These are phyloP conservation scores for Bellardia bayeri DNA, from an alignment of 2,888 invertebrate genomes.

Conservation along the genomic window DNA sequence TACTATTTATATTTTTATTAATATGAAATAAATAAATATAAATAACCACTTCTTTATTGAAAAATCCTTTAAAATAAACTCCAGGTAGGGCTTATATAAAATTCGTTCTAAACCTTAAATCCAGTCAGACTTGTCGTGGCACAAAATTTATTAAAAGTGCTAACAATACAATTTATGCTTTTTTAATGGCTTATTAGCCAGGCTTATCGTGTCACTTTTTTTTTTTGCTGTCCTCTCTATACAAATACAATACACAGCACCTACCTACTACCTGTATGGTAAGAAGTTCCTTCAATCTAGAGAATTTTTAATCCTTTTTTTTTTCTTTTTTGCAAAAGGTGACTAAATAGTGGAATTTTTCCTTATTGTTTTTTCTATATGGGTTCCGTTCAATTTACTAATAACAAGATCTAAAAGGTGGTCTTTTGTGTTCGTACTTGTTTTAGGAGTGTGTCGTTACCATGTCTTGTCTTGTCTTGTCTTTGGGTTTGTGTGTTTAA, in stretches of 20 bases:
- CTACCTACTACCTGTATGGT: too few relatives aligned
- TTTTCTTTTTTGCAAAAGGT: not conserved
- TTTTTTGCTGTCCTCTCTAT: not conserved
- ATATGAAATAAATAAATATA: too few relatives aligned
- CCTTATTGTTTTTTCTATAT: not conserved
- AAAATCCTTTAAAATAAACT: not conserved
- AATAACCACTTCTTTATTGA: too few relatives aligned
- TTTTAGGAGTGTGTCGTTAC: constrained; percentile 44
- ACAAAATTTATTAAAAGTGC: constrained; percentile 82
- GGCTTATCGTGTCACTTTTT: constrained; percentile 80
- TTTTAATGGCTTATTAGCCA: constrained; percentile 83
- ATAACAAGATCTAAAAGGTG: constrained; percentile 64
- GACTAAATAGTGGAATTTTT: constrained; percentile 53
- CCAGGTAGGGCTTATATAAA: not conserved
- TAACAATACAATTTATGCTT: constrained; percentile 83
- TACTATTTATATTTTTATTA: too few relatives aligned
- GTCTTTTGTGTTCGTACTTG: constrained; percentile 43
- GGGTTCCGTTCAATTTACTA: constrained; percentile 33
- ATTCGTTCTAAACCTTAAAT: not conserved
- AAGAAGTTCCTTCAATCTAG: not conserved
- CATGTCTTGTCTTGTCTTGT: not conserved
- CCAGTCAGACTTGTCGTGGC: constrained; percentile 64
- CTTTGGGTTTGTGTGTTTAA: not conserved
- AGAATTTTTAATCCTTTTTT: constrained; percentile 45
- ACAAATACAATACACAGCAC: not conserved